Percentiles rank a stretch among this genome's conserved stretches.
Conservation (phyloP, 2,888 invertebrate species). For the Drosophila aldrichi region DNA sequence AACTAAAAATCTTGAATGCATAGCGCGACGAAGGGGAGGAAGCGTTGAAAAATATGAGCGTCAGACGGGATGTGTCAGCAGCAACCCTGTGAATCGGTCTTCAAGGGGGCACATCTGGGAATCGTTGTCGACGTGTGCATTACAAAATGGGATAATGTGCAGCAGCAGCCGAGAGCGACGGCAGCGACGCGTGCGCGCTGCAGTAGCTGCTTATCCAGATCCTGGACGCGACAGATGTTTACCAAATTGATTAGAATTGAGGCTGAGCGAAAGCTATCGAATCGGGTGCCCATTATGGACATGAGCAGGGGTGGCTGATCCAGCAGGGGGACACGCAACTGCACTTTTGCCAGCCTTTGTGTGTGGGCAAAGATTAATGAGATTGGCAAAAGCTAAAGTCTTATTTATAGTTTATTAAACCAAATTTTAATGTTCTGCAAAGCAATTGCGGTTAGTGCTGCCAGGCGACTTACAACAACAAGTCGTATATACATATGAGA, state of each 20-base stretch:
- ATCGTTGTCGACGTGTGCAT: constrained; percentile 68
- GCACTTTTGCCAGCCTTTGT: constrained; percentile 36
- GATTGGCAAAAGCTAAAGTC: constrained; percentile 37
- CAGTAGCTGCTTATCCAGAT: constrained; percentile 59
- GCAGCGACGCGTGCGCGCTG: constrained; percentile 64
- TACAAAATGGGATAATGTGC: constrained; percentile 74
- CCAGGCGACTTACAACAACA: constrained; percentile 24
- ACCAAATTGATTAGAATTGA: constrained; percentile 75
- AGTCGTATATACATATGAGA: constrained; percentile 55
- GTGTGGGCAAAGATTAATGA: constrained; percentile 54
- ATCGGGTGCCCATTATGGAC: constrained; percentile 35
- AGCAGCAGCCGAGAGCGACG: constrained; percentile 32
- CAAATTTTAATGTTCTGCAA: constrained; percentile 32
- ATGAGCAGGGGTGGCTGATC: background rate
- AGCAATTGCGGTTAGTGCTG: constrained; percentile 54
- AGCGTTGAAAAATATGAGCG: constrained; percentile 70
- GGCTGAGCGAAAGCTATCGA: constrained; percentile 48
- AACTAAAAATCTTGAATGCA: constrained; percentile 58
- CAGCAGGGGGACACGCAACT: constrained; percentile 13
- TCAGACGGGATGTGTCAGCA: constrained; percentile 66
- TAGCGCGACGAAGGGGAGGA: constrained; percentile 8
- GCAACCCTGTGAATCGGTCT: constrained; percentile 38
- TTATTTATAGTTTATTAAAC: constrained; percentile 52
- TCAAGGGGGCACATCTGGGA: constrained; percentile 61
- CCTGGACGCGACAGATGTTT: constrained; percentile 74